Conservation (phyloP, 2,888 invertebrate genomes). For the Drosophila infuscata region DNA sequence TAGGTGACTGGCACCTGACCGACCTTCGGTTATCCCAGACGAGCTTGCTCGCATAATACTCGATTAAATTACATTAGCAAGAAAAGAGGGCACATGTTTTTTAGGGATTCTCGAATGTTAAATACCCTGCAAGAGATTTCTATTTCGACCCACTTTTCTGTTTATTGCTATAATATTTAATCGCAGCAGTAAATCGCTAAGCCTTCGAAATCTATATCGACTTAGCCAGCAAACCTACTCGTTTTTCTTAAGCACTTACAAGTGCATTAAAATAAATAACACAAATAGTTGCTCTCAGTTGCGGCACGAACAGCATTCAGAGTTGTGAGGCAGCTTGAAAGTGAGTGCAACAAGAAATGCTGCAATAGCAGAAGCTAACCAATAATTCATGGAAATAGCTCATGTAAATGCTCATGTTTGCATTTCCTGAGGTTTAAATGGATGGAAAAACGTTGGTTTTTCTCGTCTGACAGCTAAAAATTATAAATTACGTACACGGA, state of each 20-base stretch:
- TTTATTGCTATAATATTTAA: not conserved
- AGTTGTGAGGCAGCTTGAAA: slow-evolving; percentile 8
- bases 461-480: not conserved
- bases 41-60: slow-evolving; percentile 29
- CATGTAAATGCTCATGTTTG: slow-evolving; percentile 49
- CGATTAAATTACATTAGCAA: slow-evolving; percentile 50
- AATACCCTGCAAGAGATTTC: slow-evolving; percentile 3
- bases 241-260: not conserved
- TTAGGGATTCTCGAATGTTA: not conserved
- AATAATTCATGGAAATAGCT: slow-evolving; percentile 46
- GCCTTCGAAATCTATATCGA: not conserved
- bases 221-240: not conserved
- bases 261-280: slow-evolving; percentile 1
- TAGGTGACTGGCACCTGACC: slow-evolving; percentile 23
- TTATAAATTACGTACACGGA: not conserved
- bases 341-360: slow-evolving; percentile 26
- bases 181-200: not conserved
- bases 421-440: slow-evolving; percentile 9
- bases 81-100: not conserved
- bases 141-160: not conserved
- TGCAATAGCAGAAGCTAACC: slow-evolving; percentile 27
- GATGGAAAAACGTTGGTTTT: not conserved
- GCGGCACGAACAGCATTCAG: slow-evolving; percentile 10
- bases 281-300: slow-evolving; percentile 6
- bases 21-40: slow-evolving; percentile 7